A percentile compares a stretch with the other conserved stretches of the same genome.
Evolutionary conservation across 2,888 invertebrate genomes (phyloP).

Genomic region (Drosophila diplacantha): DNA sequence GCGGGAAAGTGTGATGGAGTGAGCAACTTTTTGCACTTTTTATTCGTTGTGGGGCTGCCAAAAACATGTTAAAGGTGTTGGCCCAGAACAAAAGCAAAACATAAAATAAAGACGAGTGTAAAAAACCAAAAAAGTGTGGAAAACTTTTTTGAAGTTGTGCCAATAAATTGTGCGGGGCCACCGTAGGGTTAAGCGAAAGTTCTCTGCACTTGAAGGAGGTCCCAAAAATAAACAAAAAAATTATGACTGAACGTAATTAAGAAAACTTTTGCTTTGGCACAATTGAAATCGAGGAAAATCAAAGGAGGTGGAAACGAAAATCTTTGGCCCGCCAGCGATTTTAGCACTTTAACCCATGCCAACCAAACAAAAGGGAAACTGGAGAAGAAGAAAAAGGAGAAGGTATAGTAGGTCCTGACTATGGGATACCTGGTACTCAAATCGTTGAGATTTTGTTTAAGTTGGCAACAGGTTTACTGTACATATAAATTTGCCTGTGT

Average conservation of each 20-base stretch:
- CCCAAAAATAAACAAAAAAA: constrained; percentile 17
- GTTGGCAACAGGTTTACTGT: not conserved
- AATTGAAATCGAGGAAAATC: constrained; percentile 53
- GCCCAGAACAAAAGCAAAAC: constrained; percentile 29
- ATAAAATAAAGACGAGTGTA: constrained; percentile 2
- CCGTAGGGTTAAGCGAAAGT: constrained; percentile 43
- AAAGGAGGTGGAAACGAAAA: constrained; percentile 21
- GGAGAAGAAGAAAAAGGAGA: not conserved
- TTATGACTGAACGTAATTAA: constrained; percentile 58
- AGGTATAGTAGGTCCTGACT: not conserved
- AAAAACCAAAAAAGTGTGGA: constrained; percentile 29
- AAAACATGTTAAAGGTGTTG: constrained; percentile 66
- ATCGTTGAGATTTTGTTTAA: not conserved
- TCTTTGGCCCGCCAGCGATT: constrained; percentile 36
- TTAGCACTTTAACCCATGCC: constrained; percentile 48
- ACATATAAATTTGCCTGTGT: not conserved
- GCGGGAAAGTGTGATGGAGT: constrained; percentile 13
- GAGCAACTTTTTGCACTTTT: constrained; percentile 47
- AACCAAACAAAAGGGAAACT: constrained; percentile 1
- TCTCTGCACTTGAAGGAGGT: constrained; percentile 40
- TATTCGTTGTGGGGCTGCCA: constrained; percentile 46
- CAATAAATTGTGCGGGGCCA: constrained; percentile 58
- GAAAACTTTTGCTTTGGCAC: constrained; percentile 47
- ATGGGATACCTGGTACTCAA: not conserved
- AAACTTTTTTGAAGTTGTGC: constrained; percentile 61